Conservation (phyloP, 2,888 invertebrate genomes). For the Nebria brevicollis region DNA sequence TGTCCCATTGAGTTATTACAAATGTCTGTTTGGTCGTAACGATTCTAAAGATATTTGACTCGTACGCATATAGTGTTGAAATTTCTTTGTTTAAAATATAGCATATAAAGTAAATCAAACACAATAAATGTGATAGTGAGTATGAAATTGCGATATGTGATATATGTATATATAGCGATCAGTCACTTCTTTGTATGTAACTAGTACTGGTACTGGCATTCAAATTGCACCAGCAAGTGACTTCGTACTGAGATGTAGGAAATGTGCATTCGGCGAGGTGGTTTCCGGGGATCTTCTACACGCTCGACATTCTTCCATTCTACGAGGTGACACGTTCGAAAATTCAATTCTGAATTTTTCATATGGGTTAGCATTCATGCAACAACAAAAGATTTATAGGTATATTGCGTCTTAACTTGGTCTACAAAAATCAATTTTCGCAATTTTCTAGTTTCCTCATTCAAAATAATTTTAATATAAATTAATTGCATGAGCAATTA, state of each 20-base stretch:
- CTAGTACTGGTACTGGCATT: background rate
- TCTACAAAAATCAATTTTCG: constrained; percentile 6
- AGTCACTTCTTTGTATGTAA: constrained; percentile 8
- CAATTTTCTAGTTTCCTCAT: background rate
- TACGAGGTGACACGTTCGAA: constrained; percentile 15
- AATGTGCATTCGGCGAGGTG: constrained; percentile 15
- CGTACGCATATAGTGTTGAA: too few species aligned
- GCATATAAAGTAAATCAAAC: background rate
- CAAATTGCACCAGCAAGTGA: constrained; percentile 3
- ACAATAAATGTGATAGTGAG: background rate
- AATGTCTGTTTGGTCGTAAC: too few species aligned
- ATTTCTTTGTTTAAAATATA: background rate
- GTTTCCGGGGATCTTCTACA: constrained; percentile 16
- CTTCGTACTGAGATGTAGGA: constrained; percentile 4
- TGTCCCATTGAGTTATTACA: too few species aligned
- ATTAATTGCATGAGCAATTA: too few species aligned
- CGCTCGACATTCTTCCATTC: constrained; percentile 14
- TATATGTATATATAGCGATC: background rate
- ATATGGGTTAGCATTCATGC: constrained; percentile 40
- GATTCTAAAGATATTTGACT: too few species aligned
- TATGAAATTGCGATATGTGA: background rate
- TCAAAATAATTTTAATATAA: too few species aligned
- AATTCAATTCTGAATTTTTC: constrained; percentile 44
- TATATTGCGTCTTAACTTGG: constrained; percentile 25
- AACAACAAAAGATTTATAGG: constrained; percentile 42